These are phyloP conservation scores for Apamea epomidion DNA, from an alignment of 2,888 invertebrate genomes.

Conservation along the genomic window DNA sequence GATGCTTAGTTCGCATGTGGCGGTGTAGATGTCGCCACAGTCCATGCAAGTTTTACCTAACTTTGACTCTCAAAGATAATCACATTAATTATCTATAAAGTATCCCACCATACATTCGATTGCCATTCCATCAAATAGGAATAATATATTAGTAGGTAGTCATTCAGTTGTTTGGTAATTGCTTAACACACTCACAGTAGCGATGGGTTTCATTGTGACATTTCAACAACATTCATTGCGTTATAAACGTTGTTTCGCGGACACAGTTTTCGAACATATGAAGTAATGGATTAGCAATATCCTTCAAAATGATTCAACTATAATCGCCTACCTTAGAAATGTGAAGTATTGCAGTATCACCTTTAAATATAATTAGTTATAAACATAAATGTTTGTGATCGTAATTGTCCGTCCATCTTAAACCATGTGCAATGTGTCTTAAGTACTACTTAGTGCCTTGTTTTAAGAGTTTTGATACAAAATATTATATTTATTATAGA, in stretches of 20 bases:
- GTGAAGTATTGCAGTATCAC: slow-evolving; percentile 40
- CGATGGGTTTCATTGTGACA: too few relatives aligned
- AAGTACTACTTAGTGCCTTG: slow-evolving; percentile 70
- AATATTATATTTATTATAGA: slow-evolving; percentile 77
- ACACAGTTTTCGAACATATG: too few relatives aligned
- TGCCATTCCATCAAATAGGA: slow-evolving; percentile 9
- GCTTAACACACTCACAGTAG: too few relatives aligned
- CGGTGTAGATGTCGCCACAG: too few relatives aligned
- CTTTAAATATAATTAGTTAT: slow-evolving; percentile 37
- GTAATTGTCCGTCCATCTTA: slow-evolving; percentile 83
- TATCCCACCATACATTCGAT: slow-evolving; percentile 21
- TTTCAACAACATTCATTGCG: too few relatives aligned
- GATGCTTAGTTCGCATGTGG: too few relatives aligned
- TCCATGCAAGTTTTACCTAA: not conserved
- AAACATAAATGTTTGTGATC: slow-evolving; percentile 81
- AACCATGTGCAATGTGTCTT: slow-evolving; percentile 76
- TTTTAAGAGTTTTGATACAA: slow-evolving; percentile 69
- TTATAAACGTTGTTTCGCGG: too few relatives aligned
- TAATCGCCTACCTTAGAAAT: too few relatives aligned
- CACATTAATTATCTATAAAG: not conserved
- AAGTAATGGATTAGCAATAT: too few relatives aligned
- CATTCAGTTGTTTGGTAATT: not conserved
- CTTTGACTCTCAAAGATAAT: not conserved
- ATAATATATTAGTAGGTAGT: not conserved
- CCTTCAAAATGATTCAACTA: not conserved